Percentiles rank a stretch among this genome's conserved stretches.
Evolutionary conservation across 1,140 invertebrate genomes (phyloP).

Genomic region (Hycleus phaleratus): DNA sequence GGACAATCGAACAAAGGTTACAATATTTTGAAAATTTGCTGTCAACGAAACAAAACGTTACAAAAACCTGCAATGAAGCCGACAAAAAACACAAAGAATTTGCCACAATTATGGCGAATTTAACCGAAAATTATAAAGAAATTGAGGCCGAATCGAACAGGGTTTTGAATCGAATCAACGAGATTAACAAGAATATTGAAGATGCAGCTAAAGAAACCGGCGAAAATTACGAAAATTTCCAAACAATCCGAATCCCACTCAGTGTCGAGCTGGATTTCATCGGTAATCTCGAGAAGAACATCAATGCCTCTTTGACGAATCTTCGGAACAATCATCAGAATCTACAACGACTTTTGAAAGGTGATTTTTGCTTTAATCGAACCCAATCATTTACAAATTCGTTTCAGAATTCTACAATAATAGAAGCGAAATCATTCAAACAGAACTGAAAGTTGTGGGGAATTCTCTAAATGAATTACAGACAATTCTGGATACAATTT

Average conservation of each 20-base stretch:
- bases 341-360: background rate
- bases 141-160: background rate
- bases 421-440: background rate
- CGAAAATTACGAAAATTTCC: conserved; percentile 2
- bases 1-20: too few species aligned
- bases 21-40: background rate
- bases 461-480: background rate
- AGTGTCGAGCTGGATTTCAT: background rate
- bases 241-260: background rate
- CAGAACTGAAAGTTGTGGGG: background rate
- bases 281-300: background rate
- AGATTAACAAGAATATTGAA: background rate
- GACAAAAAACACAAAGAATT: background rate
- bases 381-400: background rate
- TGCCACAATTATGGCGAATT: background rate
- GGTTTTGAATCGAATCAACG: background rate
- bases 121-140: background rate
- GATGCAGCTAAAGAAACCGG: background rate
- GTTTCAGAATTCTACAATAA: background rate
- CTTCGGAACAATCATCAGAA: background rate
- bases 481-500: background rate
- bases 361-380: background rate
- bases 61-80: background rate
- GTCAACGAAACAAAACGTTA: background rate
- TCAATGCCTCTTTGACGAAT: background rate